phyloP scores from a whole-genome alignment of 2,888 invertebrate species.

The Microdon myrmicae region DNA sequence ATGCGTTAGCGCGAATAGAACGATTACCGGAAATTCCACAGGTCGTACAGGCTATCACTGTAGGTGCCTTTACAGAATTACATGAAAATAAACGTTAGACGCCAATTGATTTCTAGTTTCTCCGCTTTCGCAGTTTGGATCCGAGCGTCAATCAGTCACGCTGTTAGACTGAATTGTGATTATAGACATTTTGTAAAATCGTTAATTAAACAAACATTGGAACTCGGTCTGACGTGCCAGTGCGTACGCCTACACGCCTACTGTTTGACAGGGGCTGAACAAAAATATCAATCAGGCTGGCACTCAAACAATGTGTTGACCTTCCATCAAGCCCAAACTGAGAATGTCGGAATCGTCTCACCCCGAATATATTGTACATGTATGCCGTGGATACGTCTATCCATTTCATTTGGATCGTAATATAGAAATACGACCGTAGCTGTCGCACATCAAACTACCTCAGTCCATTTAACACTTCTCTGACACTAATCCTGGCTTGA shows the following conservation, averaged over 20 bases:
- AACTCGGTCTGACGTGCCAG: constrained; percentile 2
- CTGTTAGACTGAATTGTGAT: constrained; percentile 32
- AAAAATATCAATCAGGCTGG: constrained; percentile 51
- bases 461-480: constrained; percentile 68
- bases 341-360: constrained; percentile 35
- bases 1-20: too few species aligned
- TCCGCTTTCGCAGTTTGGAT: too few species aligned
- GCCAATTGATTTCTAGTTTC: too few species aligned
- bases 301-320: constrained; percentile 51
- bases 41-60: too few species aligned
- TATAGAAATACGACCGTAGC: constrained; percentile 51
- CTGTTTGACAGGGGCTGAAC: constrained; percentile 47
- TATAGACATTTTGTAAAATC: constrained; percentile 28
- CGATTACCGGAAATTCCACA: too few species aligned
- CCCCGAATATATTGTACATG: too few species aligned
- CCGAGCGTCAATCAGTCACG: too few species aligned
- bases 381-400: constrained; percentile 6
- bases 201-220: constrained; percentile 47
- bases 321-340: constrained; percentile 43
- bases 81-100: too few species aligned
- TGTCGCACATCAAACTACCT: constrained; percentile 56
- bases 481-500: constrained; percentile 67
- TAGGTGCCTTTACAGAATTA: too few species aligned
- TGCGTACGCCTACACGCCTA: constrained; percentile 47
- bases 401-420: constrained; percentile 35